Conservation (phyloP, 2,113 vertebrate species). For the Centrocercus urophasianus region DNA sequence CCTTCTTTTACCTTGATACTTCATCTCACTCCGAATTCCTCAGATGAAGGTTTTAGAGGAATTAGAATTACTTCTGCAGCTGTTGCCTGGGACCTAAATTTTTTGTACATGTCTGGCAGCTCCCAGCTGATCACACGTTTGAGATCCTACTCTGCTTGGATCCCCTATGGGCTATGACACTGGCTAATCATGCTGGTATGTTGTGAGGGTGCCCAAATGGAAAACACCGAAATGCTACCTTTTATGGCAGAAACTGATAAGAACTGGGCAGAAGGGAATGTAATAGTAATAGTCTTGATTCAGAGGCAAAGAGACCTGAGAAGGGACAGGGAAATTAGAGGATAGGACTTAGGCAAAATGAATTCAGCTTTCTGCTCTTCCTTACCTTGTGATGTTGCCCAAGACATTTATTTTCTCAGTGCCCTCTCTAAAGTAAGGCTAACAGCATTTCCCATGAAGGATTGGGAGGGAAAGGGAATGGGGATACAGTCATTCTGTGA, state of each 20-base stretch:
- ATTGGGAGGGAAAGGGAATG: not conserved
- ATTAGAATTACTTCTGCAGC: not conserved
- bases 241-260: not conserved
- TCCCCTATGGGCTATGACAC: not conserved
- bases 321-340: not conserved
- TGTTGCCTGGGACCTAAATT: not conserved
- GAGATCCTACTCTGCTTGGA: not conserved
- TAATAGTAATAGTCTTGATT: not conserved
- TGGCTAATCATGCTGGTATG: fast-evolving
- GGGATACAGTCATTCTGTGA: not conserved
- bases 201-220: not conserved
- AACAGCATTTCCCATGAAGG: not conserved
- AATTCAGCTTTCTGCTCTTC: not conserved
- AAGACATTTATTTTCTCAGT: constrained; percentile 8
- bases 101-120: not conserved
- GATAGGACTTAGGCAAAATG: not conserved
- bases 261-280: not conserved
- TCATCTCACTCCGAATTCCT: not conserved
- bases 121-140: not conserved
- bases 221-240: not conserved
- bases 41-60: not conserved
- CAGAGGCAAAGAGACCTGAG: not conserved
- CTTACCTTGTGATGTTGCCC: not conserved
- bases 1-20: not conserved
- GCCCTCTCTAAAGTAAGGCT: not conserved